Percentiles rank a stretch among this genome's conserved stretches.
Evolutionary conservation across 2,888 invertebrate genomes (phyloP).

Genomic region (Augiades crinisus): DNA sequence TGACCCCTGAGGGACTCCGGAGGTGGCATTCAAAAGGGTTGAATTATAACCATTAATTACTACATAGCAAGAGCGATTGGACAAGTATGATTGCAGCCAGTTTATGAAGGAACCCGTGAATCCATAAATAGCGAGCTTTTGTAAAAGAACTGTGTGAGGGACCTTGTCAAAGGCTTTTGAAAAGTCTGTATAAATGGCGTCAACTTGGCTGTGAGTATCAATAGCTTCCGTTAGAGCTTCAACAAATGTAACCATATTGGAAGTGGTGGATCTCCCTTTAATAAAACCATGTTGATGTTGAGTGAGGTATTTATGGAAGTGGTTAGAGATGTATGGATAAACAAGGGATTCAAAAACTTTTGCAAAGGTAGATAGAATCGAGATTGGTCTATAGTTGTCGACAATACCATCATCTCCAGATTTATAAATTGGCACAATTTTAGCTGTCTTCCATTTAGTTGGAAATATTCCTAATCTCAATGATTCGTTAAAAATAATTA

Average conservation of each 20-base stretch:
- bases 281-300: constrained; percentile 25
- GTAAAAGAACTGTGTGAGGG: neutral
- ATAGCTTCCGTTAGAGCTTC: constrained; percentile 3
- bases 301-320: constrained; percentile 5
- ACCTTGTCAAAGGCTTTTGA: constrained; percentile 24
- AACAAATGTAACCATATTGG: constrained; percentile 11
- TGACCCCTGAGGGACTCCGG: constrained; percentile 17
- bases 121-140: neutral
- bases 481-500: neutral
- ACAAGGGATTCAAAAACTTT: constrained; percentile 22
- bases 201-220: constrained; percentile 12
- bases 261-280: constrained; percentile 1
- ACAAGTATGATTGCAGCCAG: neutral
- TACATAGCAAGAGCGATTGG: neutral
- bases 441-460: constrained; percentile 9
- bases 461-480: constrained; percentile 8
- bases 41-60: neutral
- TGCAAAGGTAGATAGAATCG: constrained; percentile 18
- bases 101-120: neutral
- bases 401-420: constrained; percentile 13
- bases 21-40: neutral
- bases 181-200: constrained; percentile 24
- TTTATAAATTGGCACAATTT: constrained; percentile 14
- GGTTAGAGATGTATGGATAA: neutral
- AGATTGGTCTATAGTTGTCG: constrained; percentile 24